phyloP scores from a whole-genome alignment of 2,888 invertebrate genomes.

The Mythimna vitellina region DNA sequence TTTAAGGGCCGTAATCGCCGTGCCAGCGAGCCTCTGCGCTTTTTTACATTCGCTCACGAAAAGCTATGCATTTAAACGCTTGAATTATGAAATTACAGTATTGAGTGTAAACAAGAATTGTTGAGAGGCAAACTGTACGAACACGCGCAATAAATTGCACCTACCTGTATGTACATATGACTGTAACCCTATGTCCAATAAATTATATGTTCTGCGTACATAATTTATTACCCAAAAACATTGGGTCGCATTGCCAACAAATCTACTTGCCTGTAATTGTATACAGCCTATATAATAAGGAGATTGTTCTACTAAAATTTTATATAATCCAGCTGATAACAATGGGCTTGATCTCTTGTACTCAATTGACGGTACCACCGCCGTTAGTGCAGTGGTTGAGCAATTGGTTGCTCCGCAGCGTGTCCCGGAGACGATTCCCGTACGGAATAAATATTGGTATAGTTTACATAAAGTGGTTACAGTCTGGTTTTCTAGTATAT shows the following conservation, averaged over 20 bases:
- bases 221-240: slow-evolving; percentile 43
- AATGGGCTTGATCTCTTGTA: not conserved
- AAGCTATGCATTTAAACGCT: slow-evolving; percentile 91
- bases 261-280: slow-evolving; percentile 20
- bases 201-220: slow-evolving; percentile 36
- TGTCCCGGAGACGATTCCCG: no score
- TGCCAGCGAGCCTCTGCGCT: slow-evolving; percentile 83
- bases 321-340: slow-evolving; percentile 3
- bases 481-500: no score
- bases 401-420: no score
- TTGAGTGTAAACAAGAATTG: slow-evolving; percentile 86
- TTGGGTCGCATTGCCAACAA: slow-evolving; percentile 19
- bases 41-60: slow-evolving; percentile 86
- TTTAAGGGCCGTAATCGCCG: slow-evolving; percentile 89
- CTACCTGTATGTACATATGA: slow-evolving; percentile 36
- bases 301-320: slow-evolving; percentile 13
- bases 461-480: no score
- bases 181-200: slow-evolving; percentile 40
- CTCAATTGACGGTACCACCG: no score
- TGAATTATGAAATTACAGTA: slow-evolving; percentile 90
- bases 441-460: no score
- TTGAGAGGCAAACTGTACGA: slow-evolving; percentile 62
- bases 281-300: slow-evolving; percentile 9
- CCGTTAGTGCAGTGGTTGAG: no score
- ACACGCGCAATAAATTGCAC: slow-evolving; percentile 49